Evolutionary conservation across 2,888 invertebrate species (phyloP).

Genomic region (Sabellastarte sp.): DNA sequence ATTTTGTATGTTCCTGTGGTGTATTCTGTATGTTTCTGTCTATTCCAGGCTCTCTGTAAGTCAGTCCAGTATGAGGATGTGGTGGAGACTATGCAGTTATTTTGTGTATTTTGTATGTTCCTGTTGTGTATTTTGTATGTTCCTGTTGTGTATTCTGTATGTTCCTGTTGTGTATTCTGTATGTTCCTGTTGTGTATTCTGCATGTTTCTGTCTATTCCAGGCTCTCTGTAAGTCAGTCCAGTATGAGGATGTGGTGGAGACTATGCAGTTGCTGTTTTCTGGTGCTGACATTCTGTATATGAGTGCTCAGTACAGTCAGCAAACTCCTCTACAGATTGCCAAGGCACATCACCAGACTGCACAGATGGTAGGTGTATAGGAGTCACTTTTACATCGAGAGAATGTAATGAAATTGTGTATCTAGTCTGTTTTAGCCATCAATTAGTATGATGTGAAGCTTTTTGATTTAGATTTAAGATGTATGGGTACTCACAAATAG

Average conservation of each 20-base stretch:
- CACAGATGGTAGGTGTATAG: constrained; percentile 48
- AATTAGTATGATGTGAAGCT: no score
- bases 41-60: constrained; percentile 45
- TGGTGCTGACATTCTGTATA: constrained; percentile 41
- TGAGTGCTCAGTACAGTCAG: background rate
- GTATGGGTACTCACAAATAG: no score
- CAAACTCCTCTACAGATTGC: constrained; percentile 38
- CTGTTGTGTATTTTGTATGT: no score
- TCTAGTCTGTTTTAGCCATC: no score
- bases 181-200: no score
- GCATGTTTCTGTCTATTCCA: no score
- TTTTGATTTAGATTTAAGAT: no score
- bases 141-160: no score
- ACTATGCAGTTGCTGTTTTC: constrained; percentile 47
- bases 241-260: constrained; percentile 43
- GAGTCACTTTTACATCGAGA: no score
- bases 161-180: no score
- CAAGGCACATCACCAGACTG: constrained; percentile 41
- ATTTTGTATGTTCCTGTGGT: constrained; percentile 4
- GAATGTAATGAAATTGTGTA: no score
- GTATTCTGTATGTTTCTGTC: constrained; percentile 2
- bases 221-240: constrained; percentile 41
- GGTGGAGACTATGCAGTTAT: constrained; percentile 43
- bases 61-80: constrained; percentile 44
- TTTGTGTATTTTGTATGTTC: no score